These are phyloP conservation scores for Threskiornis aethiopicus DNA, from an alignment of 2,797 vertebrate species.

Conservation along the genomic window DNA sequence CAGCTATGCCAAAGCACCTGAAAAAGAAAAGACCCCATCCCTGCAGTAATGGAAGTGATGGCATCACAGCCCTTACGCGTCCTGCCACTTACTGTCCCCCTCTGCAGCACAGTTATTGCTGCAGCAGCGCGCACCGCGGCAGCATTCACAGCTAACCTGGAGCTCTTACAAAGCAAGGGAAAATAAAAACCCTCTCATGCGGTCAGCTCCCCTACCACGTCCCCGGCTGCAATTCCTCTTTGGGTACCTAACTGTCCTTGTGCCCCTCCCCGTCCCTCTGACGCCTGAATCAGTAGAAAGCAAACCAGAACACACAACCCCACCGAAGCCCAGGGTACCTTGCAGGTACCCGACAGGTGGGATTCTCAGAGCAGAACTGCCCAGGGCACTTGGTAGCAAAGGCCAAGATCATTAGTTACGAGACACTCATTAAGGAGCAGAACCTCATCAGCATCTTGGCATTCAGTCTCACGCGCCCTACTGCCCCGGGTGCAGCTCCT, in stretches of 20 bases:
- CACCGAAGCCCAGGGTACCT: fast-evolving
- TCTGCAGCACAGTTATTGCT: not conserved
- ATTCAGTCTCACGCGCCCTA: not conserved
- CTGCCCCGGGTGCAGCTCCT: not conserved
- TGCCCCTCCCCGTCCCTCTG: fast-evolving
- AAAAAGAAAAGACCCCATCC: not conserved
- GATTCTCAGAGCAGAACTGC: not conserved
- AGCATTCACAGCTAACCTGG: not conserved
- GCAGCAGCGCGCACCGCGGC: not conserved
- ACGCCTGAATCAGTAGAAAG: not conserved
- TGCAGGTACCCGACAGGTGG: slow-evolving; percentile 5
- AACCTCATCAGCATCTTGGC: not conserved
- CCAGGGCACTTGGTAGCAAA: slow-evolving; percentile 4
- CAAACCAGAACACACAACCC: not conserved
- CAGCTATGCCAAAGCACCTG: not conserved
- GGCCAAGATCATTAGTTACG: not conserved
- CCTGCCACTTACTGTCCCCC: not conserved
- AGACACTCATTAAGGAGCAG: slow-evolving; percentile 38
- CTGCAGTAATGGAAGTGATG: fast-evolving
- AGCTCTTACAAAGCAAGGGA: not conserved
- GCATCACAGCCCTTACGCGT: not conserved
- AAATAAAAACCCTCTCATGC: not conserved
- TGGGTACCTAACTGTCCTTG: not conserved
- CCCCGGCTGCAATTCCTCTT: not conserved
- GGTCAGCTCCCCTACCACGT: not conserved